Evolutionary conservation across 1,140 invertebrate species (phyloP), one percentile per base, ranked within the genome.

Genomic region (Neodiprion virginianus): DNA sequence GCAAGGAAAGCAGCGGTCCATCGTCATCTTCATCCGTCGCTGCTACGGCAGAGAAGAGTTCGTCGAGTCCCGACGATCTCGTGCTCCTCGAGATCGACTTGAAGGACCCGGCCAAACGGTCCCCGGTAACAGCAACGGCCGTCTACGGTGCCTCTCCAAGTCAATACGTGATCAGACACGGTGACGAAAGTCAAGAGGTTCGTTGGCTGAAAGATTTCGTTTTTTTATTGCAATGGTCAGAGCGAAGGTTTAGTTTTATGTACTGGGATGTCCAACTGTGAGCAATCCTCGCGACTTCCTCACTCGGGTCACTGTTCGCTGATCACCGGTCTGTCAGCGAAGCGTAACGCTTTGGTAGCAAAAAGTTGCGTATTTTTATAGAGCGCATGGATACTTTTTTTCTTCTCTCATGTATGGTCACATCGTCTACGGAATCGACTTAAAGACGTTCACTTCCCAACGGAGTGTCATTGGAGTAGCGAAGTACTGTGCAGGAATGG

Each of bases 121-220:
- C 87, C 53, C 88, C 88, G 61, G 72, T 88, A 48, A 74, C 83
- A 71, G 81, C 84, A 0, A 86, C 76, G 17, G 80, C 76, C 53
- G 79, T 88, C 75, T 88, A 88, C 78, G 87, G 86, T 28, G 77
- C 82, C 73, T 75, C 81, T 21, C 76, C 83, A 73, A 83, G 81
- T 76, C 86, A 88, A 75, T 89, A 85, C 72, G 80, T 88, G 78
- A 82, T 89, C 74, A 80, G 87, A 21, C 83, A 85, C 49, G 85
- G 83, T 69, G 87, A 88, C 78, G 85, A 86, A 53, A 76, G 81
- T 72, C 87, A 86, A 80, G 85, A 88, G 86, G 88, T 89, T 83
- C 75, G 72, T 69, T 40, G 28, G 28, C 28, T 40, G 28, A 40
- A 40, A 40, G 28, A 40, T 72, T 69, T 71, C 49, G 47, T 47